These are phyloP conservation scores for Mastigias papua DNA, from an alignment of 30 jellyfish, hydroid and myxozoan species.

Conservation along the genomic window DNA sequence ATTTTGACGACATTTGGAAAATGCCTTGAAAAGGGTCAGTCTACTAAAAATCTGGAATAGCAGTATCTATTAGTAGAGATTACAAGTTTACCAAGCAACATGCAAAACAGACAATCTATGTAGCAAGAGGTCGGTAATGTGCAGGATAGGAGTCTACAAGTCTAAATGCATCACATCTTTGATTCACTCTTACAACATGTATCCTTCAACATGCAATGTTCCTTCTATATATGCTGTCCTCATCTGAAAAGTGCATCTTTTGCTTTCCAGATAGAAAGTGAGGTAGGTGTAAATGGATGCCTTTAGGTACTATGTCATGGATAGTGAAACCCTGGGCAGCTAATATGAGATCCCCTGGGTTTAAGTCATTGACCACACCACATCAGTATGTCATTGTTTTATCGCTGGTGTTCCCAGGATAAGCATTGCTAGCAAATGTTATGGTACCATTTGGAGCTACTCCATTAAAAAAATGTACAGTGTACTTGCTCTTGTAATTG, in stretches of 20 bases:
- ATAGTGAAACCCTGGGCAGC: slow-evolving; percentile 28
- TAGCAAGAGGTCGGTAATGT: slow-evolving; percentile 17
- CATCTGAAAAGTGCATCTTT: slow-evolving; percentile 17
- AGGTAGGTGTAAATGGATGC: slow-evolving; percentile 18
- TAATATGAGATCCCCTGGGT: too few species aligned
- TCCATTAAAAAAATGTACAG: too few species aligned
- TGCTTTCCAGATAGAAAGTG: slow-evolving; percentile 19
- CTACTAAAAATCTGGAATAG: slow-evolving; percentile 18
- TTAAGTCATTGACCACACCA: too few species aligned
- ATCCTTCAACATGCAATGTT: slow-evolving; percentile 28
- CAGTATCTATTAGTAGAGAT: slow-evolving; percentile 23
- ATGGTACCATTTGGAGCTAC: too few species aligned
- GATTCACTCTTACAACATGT: slow-evolving; percentile 28
- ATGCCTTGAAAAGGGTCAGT: not conserved
- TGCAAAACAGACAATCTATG: slow-evolving; percentile 13
- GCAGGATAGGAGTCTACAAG: slow-evolving; percentile 25
- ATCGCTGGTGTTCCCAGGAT: too few species aligned
- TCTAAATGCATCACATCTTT: slow-evolving; percentile 17
- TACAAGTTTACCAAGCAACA: slow-evolving; percentile 26
- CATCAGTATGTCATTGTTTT: too few species aligned
- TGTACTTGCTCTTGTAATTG: too few species aligned
- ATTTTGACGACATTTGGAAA: slow-evolving; percentile 5
- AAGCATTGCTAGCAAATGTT: too few species aligned
- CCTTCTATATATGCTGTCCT: slow-evolving; percentile 37
- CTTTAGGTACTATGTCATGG: slow-evolving; percentile 31